Conservation (phyloP, 1,140 invertebrate species). For the Acromyrmex heyeri region DNA sequence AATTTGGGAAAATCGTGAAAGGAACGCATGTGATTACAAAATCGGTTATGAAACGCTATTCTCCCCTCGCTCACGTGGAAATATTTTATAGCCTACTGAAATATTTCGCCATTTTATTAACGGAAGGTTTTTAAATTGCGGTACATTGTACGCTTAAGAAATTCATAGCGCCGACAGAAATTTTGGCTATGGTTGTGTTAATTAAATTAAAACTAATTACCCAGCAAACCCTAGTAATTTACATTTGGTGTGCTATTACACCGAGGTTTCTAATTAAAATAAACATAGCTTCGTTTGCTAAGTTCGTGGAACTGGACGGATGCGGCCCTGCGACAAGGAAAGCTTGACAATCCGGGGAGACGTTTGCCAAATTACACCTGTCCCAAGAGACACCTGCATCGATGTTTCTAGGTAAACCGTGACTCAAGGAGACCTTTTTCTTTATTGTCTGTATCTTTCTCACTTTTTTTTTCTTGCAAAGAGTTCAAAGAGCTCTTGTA, state of each 20-base stretch:
- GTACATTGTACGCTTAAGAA: conserved; percentile 25
- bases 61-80: not conserved
- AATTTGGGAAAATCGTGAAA: conserved; percentile 7
- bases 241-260: conserved; percentile 57
- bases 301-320: conserved; percentile 29
- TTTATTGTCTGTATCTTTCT: conserved; percentile 51
- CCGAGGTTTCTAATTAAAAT: conserved; percentile 58
- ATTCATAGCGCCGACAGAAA: conserved; percentile 33
- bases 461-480: conserved; percentile 17
- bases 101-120: not conserved
- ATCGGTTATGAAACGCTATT: conserved; percentile 9
- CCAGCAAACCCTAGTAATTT: conserved; percentile 46
- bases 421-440: conserved; percentile 69
- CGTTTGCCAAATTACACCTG: conserved; percentile 81
- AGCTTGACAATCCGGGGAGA: conserved; percentile 50
- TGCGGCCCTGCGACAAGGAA: conserved; percentile 48
- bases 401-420: conserved; percentile 75
- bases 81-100: not conserved
- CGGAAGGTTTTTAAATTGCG: conserved; percentile 9
- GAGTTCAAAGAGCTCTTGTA: not conserved
- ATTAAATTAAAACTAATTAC: conserved; percentile 59
- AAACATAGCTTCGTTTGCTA: conserved; percentile 52
- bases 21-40: not conserved
- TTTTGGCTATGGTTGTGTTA: conserved; percentile 23
- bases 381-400: conserved; percentile 78